A percentile compares a stretch with the other conserved stretches of the same genome.
Conservation (phyloP, 2,888 invertebrate genomes). For the Limnephilus auricula region DNA sequence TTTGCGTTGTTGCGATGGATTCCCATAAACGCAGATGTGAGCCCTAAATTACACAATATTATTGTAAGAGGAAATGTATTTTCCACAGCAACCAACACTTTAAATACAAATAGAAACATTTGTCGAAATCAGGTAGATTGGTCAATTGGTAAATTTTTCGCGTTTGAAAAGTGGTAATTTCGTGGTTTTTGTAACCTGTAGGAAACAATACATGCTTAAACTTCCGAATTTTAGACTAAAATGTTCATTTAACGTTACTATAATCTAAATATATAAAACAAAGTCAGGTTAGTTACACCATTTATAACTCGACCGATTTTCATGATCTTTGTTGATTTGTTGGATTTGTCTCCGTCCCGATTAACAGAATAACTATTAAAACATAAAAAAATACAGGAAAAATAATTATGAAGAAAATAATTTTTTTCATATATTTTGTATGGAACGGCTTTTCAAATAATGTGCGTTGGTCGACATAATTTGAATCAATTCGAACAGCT, state of each 20-base stretch:
- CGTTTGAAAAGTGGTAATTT: not conserved
- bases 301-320: no score
- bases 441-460: no score
- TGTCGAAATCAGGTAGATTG: not conserved
- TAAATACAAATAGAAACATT: not conserved
- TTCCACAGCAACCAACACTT: not conserved
- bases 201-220: not conserved
- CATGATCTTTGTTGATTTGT: no score
- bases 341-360: no score
- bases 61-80: not conserved
- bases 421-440: no score
- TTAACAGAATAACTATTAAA: no score
- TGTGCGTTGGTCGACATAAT: no score
- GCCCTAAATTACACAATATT: not conserved
- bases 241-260: not conserved
- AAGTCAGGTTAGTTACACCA: no score
- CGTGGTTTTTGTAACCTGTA: not conserved
- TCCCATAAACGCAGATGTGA: not conserved
- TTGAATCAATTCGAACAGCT: no score
- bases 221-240: not conserved
- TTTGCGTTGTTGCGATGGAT: not conserved
- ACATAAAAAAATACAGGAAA: no score
- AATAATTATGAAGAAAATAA: no score
- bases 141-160: not conserved
- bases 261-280: no score